Evolutionary conservation across 2,797 vertebrate genomes (phyloP).

Genomic region (Lagorchestes hirsutus): DNA sequence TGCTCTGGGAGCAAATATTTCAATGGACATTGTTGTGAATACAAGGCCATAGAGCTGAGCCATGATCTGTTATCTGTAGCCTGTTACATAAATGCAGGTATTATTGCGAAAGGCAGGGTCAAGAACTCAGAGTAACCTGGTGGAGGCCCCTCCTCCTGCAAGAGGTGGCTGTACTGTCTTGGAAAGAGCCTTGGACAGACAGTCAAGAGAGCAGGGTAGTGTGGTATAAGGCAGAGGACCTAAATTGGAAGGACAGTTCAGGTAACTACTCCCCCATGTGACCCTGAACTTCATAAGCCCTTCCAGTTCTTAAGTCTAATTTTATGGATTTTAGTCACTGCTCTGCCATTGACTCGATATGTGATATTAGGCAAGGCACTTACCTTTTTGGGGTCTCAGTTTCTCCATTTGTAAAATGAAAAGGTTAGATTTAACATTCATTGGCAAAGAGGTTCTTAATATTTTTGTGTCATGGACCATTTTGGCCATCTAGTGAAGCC

Average conservation of each 20-base stretch:
- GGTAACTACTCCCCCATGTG: neutral
- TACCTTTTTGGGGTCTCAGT: neutral
- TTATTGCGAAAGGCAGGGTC: conserved; percentile 82
- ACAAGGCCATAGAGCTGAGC: conserved; percentile 56
- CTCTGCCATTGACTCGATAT: neutral
- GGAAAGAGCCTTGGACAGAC: neutral
- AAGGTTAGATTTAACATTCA: neutral
- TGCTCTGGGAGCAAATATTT: conserved; percentile 72
- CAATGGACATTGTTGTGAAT: conserved; percentile 65
- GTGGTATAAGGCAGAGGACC: neutral
- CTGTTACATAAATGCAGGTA: conserved; percentile 82
- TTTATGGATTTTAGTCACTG: neutral
- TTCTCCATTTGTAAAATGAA: neutral
- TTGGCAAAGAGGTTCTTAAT: neutral
- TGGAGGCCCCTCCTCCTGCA: neutral
- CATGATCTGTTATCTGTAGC: conserved; percentile 66
- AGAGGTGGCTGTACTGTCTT: neutral
- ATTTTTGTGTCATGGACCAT: neutral
- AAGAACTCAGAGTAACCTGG: conserved; percentile 54
- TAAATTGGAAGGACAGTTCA: neutral
- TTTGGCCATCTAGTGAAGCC: neutral
- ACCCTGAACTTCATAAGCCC: neutral
- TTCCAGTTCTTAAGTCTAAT: neutral
- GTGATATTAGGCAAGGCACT: neutral
- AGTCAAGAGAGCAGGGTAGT: neutral